Base-by-base conservation (phyloP, 2,113 vertebrate species). In the Petaurus breviceps region DNA sequence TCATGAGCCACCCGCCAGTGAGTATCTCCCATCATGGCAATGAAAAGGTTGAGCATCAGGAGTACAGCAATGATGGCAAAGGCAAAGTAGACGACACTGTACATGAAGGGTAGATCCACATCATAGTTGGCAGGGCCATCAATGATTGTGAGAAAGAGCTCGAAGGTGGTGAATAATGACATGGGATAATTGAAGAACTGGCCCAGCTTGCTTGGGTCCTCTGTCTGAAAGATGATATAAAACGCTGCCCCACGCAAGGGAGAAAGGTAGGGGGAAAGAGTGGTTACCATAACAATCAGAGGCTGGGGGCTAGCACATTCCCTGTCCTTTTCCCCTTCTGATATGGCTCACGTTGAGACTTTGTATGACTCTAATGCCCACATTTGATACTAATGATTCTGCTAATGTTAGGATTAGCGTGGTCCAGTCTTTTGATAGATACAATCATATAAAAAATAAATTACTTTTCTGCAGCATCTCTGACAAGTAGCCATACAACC, bases 11-110 rank as follows among this genome's bases (percentile, higher is more conserved):
- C 99, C 93, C 99, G 98, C 99, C 99, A 99, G 92, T 99, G 99
- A 0, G 99, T 99, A 98, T 99, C 99, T 0, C 99, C 99, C 99
- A 99, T 99, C 99, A 99, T 99, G 98, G 99, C 99, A 16, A 99
- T 99, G 92, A 99, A 98, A 37, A 99, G 98, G 95, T 99, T 99
- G 77, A 99, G 98, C 98, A 99, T 99, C 2, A 99, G 99, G 55
- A 99, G 98, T 2, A 99, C 99, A 54, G 99, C 99, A 6, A 99
- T 98, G 97, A 99, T 98, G 55, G 99, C 99, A 0, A 99, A 99
- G 92, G 98, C 97, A 5, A 98, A 98, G 90, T 99, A 99, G 54
- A 99, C 97, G 37, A 99, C 97, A 0, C 99, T 98, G 96, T 99
- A 99, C 94, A 99, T 99, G 24, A 99, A 99, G 0, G 99, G 99